Base-by-base conservation (phyloP, 2,113 vertebrate species). In the Pica pica region DNA sequence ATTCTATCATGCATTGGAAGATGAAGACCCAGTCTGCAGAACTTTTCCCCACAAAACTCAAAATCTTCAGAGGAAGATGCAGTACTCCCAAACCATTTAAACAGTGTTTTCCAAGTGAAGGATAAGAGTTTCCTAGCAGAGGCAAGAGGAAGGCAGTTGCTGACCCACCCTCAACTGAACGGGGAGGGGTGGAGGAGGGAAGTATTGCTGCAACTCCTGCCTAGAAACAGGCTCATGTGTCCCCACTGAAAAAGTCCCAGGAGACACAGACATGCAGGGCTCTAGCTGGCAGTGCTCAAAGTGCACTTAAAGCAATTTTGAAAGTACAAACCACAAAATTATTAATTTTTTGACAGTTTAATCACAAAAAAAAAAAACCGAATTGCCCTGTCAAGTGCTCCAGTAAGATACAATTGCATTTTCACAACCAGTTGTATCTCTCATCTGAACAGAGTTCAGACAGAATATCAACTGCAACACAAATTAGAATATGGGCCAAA, bases 141-240 rank as follows among this genome's bases (percentile, higher is more conserved):
- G 89, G 55, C 49, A 69, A 46, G 73, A 89, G 49, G 49, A 91
- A 84, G 46, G 46, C 93, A 90, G 92, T 95, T 96, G 71, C 69
- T 49, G 80, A 83, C 65, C 86, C 90, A 94, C 90, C 92, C 83
- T 96, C 69, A 93, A 57, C 80, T 79, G 88, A 87, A 78, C 57
- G 10, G 69, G 85, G 90, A 96, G 88, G 90, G 64, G 68, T 79
- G 59, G 60, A 68, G 88, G 47, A 64, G 83, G 73, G 65, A 95
- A 88, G 69, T 75, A 18, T 53, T 94, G 93, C 88, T 95, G 91
- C 86, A 92, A 53, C 73, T 56, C 80, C 33, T 64, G 52, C 63
- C 68, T 64, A 83, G 68, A 94, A 94, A 86, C 71, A 52, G 76
- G 39, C 33, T 61, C 6, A 15, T 49, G 68, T 52, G 37, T 89